Conservation (phyloP, 1,140 invertebrate genomes). For the Drosophila watanabei region DNA sequence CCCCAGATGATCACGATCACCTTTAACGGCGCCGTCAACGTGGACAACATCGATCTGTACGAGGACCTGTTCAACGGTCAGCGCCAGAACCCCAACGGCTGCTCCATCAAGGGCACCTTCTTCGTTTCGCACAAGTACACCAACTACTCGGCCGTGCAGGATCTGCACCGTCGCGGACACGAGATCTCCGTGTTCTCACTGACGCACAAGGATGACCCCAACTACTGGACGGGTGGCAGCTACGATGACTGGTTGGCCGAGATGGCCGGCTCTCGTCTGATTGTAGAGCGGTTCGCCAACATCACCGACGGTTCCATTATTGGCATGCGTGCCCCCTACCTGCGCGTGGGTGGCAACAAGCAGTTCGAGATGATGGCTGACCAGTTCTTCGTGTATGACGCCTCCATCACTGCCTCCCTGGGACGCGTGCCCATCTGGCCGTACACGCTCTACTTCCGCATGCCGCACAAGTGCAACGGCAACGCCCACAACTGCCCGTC, state of each 20-base stretch:
- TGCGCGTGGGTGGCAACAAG: constrained; percentile 96
- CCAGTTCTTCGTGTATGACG: constrained; percentile 97
- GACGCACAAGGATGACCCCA: constrained; percentile 95
- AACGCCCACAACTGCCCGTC: constrained; percentile 97
- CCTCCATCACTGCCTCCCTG: constrained; percentile 96
- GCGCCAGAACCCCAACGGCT: constrained; percentile 96
- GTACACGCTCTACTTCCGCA: constrained; percentile 97
- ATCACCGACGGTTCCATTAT: constrained; percentile 96
- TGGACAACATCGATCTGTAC: constrained; percentile 96
- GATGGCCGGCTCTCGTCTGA: constrained; percentile 96
- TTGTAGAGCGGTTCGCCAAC: constrained; percentile 95
- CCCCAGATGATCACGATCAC: constrained; percentile 98
- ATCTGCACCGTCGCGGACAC: constrained; percentile 95
- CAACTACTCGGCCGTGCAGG: constrained; percentile 97
- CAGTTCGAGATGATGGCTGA: constrained; percentile 98
- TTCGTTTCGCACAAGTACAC: constrained; percentile 98
- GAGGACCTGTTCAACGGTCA: constrained; percentile 95
- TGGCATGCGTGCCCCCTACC: constrained; percentile 95
- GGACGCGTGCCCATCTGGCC: constrained; percentile 97
- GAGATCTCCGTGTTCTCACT: constrained; percentile 98
- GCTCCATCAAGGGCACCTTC: constrained; percentile 96
- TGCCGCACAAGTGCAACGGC: constrained; percentile 97
- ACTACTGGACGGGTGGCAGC: constrained; percentile 94
- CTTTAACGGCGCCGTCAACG: constrained; percentile 97
- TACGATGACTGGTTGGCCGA: constrained; percentile 98